Evolutionary conservation across 2,797 vertebrate genomes (phyloP).

Genomic region (Phaenicophaeus curvirostris): DNA sequence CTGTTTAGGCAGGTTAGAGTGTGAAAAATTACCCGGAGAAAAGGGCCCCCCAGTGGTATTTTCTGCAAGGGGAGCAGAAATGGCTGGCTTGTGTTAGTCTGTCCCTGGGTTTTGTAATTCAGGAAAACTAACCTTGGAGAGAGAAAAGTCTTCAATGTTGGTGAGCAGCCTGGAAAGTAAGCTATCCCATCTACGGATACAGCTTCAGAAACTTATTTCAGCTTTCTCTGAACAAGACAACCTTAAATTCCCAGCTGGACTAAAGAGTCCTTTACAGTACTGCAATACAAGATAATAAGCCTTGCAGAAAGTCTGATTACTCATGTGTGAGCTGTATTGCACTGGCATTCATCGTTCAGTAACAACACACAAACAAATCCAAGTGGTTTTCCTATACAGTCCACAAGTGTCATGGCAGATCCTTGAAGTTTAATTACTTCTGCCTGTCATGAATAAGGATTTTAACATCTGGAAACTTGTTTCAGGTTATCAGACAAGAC

Average conservation of each 20-base stretch:
- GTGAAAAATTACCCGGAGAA: not conserved
- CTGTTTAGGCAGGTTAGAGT: not conserved
- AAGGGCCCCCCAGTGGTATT: not conserved
- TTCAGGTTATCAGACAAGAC: not conserved
- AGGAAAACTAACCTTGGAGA: not conserved
- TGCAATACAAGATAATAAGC: not conserved
- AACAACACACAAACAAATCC: not conserved
- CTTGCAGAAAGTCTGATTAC: not conserved
- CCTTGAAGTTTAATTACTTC: not conserved
- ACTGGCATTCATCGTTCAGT: not conserved
- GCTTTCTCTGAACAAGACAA: not conserved
- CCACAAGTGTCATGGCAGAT: not conserved
- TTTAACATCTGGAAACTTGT: not conserved
- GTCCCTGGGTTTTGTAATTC: not conserved
- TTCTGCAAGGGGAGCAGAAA: not conserved
- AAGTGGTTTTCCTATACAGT: not conserved
- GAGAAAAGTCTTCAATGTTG: not conserved
- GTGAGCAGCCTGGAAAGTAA: not conserved
- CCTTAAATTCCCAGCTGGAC: not conserved
- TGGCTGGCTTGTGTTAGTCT: not conserved
- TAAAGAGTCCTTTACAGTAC: not conserved
- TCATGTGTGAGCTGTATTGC: not conserved
- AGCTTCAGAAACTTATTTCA: not conserved
- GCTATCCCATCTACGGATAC: not conserved
- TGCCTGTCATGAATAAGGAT: not conserved